Conservation (phyloP, 1,140 invertebrate species). For the Drosophila sp. region DNA sequence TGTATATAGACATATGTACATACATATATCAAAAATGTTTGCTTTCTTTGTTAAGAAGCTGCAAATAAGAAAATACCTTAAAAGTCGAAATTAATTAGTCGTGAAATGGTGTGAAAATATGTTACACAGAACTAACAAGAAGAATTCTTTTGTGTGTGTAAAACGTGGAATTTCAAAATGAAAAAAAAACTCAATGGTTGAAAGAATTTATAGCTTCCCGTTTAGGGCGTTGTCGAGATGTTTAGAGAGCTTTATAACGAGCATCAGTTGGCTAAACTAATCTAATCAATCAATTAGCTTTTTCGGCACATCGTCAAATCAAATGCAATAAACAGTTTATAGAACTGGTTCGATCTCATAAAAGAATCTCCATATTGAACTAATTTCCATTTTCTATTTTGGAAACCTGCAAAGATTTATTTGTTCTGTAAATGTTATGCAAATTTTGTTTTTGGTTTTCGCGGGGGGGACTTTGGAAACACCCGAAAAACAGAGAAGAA, state of each 20-base stretch:
- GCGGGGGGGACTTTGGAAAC: constrained; percentile 5
- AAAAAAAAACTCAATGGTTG: not conserved
- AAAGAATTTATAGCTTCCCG: constrained; percentile 4
- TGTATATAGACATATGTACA: too few species aligned
- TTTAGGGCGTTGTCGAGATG: constrained; percentile 8
- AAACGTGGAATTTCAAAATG: not conserved
- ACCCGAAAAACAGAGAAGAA: not conserved
- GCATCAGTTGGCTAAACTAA: constrained; percentile 9
- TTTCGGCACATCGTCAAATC: constrained; percentile 23
- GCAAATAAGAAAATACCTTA: constrained; percentile 30
- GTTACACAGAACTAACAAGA: not conserved
- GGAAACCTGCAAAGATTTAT: constrained; percentile 12
- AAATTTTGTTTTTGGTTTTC: constrained; percentile 1
- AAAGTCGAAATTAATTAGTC: constrained; percentile 47
- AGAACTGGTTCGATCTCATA: constrained; percentile 5
- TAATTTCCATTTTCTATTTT: constrained; percentile 3
- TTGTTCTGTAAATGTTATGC: constrained; percentile 23
- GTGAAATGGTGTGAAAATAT: constrained; percentile 48
- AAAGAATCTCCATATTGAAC: constrained; percentile 9
- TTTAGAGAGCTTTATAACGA: not conserved
- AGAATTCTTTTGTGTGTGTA: not conserved
- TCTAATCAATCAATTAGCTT: constrained; percentile 46
- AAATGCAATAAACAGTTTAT: constrained; percentile 7
- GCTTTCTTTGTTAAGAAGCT: constrained; percentile 42
- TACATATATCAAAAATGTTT: constrained; percentile 17